Base-by-base conservation (phyloP, 1,140 invertebrate genomes). In the Aphelenchoides avenae region DNA sequence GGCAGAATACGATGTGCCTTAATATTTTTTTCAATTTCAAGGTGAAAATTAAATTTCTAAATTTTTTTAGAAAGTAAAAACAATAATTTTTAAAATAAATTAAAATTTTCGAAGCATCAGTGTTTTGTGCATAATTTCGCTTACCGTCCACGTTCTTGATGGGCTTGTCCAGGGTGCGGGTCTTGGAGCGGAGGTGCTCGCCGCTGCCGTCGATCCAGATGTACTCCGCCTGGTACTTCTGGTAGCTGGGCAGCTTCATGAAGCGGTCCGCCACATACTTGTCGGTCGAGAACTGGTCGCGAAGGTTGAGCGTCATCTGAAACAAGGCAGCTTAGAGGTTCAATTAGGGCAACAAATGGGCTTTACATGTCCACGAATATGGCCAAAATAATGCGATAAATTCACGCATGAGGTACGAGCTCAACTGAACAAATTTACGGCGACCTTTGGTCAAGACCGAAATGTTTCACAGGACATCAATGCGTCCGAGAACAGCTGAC, bases 191-290 rank as follows among this genome's bases (percentile, higher is more conserved):
- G 3, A 94, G 73, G 57, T 86, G 83, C 78, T 94, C 89, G 1
- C 89, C 89, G 1, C 87, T 87, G 3, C 91, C 91, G 78, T 96
- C 91, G 56, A 96, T 90, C 91, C 92, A 96, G 33, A 96, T 84
- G 79, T 96, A 96, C 60, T 87, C 89, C 1, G 86, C 87, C 72
- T 89, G 86, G 30, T 88, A 82, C 70, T 84, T 83, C 0, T 86
- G 85, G 0, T 87, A 87, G 55, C 88, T 83, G 0, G 86, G 85
- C 37, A 92, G 79, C 43, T 83, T 81, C 68, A 89, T 78, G 74
- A 88, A 92, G 47, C 84, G 76, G 13, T 83, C 80, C 44, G 88
- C 75, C 2, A 89, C 78, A 13, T 82, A 82, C 75, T 90, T 90
- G 65, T 89, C 85, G 37, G 85, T 81, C n/a, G 82, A 82, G 61